Conservation (phyloP, 2,888 invertebrate species). For the Rotaria macrura region DNA sequence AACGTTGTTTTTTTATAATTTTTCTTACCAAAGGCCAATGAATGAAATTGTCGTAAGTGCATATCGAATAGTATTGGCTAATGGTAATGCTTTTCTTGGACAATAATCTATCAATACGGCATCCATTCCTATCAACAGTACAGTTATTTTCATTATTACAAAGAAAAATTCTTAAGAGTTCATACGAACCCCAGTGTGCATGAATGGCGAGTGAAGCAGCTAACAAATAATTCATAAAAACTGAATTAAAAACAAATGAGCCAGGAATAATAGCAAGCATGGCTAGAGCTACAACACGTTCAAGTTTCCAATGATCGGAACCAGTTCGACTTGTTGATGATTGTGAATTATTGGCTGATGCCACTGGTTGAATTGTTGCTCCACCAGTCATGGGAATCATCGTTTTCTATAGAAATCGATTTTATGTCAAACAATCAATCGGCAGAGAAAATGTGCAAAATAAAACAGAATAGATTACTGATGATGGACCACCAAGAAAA, state of each 20-base stretch:
- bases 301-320: conserved; percentile 27
- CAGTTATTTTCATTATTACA: not conserved
- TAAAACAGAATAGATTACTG: no score
- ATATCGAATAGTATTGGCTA: conserved; percentile 13
- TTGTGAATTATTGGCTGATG: not conserved
- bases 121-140: conserved; percentile 20
- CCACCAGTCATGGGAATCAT: not conserved
- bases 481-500: conserved; percentile 9
- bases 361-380: not conserved
- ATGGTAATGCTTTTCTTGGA: not conserved
- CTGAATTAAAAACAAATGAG: conserved; percentile 13
- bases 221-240: conserved; percentile 23
- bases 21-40: conserved; percentile 15
- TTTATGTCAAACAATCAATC: not conserved
- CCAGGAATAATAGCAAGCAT: conserved; percentile 28
- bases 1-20: no score
- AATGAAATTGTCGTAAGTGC: conserved; percentile 20
- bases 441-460: not conserved
- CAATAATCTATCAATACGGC: not conserved
- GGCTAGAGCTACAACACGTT: conserved; percentile 23
- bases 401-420: not conserved
- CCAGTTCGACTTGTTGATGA: not conserved
- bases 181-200: conserved; percentile 28
- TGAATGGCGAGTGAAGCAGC: conserved; percentile 28
- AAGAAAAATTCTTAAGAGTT: conserved; percentile 2